Evolutionary conservation across 2,113 vertebrate species (phyloP).

Genomic region (Amia ocellicauda): DNA sequence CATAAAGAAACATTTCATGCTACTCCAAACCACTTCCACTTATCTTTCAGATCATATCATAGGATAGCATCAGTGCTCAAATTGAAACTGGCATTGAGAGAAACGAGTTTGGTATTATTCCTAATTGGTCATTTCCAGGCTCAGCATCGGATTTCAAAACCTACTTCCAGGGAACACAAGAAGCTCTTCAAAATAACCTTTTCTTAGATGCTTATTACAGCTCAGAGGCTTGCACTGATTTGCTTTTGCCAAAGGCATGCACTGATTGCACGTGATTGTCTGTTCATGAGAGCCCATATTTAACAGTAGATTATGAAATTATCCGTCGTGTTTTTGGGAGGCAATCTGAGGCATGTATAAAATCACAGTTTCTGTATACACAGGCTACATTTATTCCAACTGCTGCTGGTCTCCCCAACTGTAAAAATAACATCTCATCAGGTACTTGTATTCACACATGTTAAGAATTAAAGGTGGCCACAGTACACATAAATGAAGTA

Average conservation of each 20-base stretch:
- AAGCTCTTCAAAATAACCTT: conserved; percentile 55
- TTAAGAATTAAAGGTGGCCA: no score
- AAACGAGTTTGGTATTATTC: conserved; percentile 59
- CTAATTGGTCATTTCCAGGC: conserved; percentile 71
- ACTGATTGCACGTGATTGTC: conserved; percentile 43
- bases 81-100: conserved; percentile 60
- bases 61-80: conserved; percentile 47
- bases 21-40: conserved; percentile 65
- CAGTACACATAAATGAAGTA: no score
- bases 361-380: no score
- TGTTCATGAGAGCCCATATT: no score
- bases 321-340: no score
- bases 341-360: no score
- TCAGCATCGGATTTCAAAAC: conserved; percentile 58
- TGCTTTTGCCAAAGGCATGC: no score
- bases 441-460: no score
- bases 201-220: conserved; percentile 52
- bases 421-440: no score
- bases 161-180: conserved; percentile 47
- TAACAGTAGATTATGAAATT: no score
- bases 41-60: conserved; percentile 63
- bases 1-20: conserved; percentile 56
- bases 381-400: no score
- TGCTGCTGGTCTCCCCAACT: no score
- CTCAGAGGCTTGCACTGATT: conserved; percentile 52